Evolutionary conservation across 2,888 invertebrate species (phyloP).

Genomic region (Cheilosia pagana): DNA sequence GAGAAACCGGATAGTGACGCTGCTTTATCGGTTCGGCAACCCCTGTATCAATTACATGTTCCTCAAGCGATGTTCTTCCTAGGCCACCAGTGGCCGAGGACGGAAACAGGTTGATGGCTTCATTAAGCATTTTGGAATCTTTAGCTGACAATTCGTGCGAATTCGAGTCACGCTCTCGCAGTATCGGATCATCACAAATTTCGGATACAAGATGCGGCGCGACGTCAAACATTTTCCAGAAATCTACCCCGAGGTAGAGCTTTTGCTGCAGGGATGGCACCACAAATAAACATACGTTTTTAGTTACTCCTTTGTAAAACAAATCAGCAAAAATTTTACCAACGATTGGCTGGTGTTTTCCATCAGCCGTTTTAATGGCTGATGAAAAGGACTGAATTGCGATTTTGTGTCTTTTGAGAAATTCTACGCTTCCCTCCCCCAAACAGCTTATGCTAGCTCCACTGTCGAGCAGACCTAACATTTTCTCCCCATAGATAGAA

Average conservation of each 20-base stretch:
- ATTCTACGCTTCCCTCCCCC: not conserved
- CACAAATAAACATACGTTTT: not conserved
- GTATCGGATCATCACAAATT: not conserved
- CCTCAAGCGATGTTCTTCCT: constrained; percentile 18
- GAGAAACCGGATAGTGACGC: constrained; percentile 36
- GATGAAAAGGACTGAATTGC: not conserved
- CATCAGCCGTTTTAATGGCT: not conserved
- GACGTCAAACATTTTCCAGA: constrained; percentile 17
- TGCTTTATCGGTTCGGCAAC: constrained; percentile 25
- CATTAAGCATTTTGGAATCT: not conserved
- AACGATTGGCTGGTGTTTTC: not conserved
- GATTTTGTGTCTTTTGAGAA: not conserved
- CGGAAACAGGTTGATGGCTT: constrained; percentile 1
- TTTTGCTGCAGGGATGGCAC: not conserved
- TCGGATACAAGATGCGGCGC: not conserved
- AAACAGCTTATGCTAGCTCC: not conserved
- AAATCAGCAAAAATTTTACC: not conserved
- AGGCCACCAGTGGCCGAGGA: constrained; percentile 33
- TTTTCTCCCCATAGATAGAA: not conserved
- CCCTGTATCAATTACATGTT: constrained; percentile 29
- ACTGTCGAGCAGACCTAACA: not conserved
- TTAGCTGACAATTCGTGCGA: not conserved
- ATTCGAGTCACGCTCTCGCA: not conserved
- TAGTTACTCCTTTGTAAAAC: not conserved
- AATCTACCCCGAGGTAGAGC: constrained; percentile 17